Conservation (phyloP, 2,113 vertebrate species). For the Brachypodius melanocephalos region DNA sequence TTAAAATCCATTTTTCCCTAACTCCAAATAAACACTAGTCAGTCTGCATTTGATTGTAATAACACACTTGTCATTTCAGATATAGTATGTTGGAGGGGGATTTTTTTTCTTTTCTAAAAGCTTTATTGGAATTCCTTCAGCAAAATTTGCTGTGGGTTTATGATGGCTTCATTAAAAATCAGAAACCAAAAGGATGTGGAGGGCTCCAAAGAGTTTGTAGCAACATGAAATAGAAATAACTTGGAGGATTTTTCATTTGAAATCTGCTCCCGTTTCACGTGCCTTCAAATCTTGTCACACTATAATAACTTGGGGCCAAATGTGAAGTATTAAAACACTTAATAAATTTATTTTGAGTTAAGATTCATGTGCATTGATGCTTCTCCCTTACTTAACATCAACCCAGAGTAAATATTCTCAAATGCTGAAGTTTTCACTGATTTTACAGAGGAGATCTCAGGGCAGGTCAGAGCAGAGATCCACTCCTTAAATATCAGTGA, state of each 20-base stretch:
- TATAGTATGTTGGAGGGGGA: background rate
- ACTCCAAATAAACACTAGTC: constrained; percentile 43
- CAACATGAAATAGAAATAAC: background rate
- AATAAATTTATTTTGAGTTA: background rate
- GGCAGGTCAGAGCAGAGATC: background rate
- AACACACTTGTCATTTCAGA: constrained; percentile 15
- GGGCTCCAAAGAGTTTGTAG: background rate
- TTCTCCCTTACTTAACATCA: background rate
- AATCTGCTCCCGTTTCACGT: background rate
- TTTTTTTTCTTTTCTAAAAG: background rate
- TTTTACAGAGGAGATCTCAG: background rate
- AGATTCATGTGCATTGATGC: no score
- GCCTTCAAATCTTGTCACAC: background rate
- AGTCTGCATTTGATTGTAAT: constrained; percentile 28
- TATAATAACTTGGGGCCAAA: background rate
- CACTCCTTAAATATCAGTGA: background rate
- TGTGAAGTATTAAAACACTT: background rate
- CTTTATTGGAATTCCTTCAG: constrained; percentile 38
- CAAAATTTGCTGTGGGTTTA: background rate
- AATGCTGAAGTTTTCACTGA: background rate
- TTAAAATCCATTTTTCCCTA: constrained; percentile 34
- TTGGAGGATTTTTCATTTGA: background rate
- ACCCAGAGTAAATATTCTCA: background rate
- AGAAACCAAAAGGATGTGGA: background rate
- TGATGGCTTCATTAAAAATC: constrained; percentile 33